Base-by-base conservation (phyloP, 1,140 invertebrate species). In the Drosophila pachea region DNA sequence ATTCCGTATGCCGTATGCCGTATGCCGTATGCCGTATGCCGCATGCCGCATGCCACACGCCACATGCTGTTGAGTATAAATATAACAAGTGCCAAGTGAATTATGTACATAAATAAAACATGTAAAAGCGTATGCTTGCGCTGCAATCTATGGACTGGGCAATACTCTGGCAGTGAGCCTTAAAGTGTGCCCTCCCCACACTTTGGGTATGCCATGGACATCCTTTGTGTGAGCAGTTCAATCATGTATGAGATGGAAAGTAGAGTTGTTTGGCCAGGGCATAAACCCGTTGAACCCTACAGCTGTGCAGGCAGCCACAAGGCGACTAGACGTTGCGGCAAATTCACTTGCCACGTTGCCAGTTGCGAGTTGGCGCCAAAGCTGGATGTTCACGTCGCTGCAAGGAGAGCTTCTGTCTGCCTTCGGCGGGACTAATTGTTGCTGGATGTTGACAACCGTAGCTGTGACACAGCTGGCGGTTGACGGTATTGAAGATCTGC, bases 41-140 rank as follows among this genome's bases (percentile, higher is more conserved):
- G 14, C 14, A 8, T 67, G 64, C 65, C 49, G 40, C 53, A 65
- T 56, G 63, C 63, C 35, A 8, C 58, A 62, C 59, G 68, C 52
- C 48, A 56, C 63, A 71, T 67, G 68, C 63, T 62, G 64, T 45
- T 53, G 58, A 68, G 79, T 84, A 84, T 83, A 83, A 83, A 83
- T 83, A 83, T 83, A 83, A 83, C 79, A 83, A 83, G 79, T 84
- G 79, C 81, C 81, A 84, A 83, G 58, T 75, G 76, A 84, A 84
- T 79, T 84, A 76, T 84, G 79, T 76, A 86, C 81, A 84, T 84
- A 83, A 68, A 84, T 83, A 83, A 78, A 74, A 69, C 54, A 45
- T 22, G 50, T 9, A 53, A 53, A 22, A 22, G 22, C 22, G 22
- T 22, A 22, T 3, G 2, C 40, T 43, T 43, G 14, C 36, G n/a